Percentiles rank a stretch among this genome's conserved stretches.
Conservation (phyloP, 2,888 invertebrate species). For the Agrotis puta region DNA sequence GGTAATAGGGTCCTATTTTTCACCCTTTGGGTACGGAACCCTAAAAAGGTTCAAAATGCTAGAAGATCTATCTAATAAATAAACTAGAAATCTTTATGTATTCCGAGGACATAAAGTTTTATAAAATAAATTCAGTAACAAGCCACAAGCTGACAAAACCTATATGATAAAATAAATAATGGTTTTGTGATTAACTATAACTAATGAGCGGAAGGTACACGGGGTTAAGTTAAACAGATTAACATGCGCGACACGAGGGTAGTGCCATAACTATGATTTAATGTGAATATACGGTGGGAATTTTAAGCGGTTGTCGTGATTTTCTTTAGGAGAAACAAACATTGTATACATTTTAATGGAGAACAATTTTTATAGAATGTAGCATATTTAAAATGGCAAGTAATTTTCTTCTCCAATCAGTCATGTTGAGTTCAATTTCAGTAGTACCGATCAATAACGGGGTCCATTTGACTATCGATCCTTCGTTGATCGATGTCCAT, state of each 20-base stretch:
- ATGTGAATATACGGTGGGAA: constrained; percentile 25
- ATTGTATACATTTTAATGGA: not conserved
- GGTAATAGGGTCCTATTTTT: too few relatives aligned
- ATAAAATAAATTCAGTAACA: not conserved
- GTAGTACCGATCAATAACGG: too few relatives aligned
- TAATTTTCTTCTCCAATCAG: too few relatives aligned
- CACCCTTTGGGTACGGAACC: too few relatives aligned
- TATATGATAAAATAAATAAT: constrained; percentile 12
- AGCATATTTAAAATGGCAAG: too few relatives aligned
- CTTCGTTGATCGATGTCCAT: too few relatives aligned
- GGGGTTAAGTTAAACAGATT: constrained; percentile 35
- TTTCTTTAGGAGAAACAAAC: not conserved
- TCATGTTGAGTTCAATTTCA: too few relatives aligned
- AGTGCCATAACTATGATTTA: constrained; percentile 30
- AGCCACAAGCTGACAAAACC: not conserved
- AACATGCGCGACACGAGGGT: constrained; percentile 42
- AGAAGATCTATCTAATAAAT: not conserved
- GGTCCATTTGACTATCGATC: too few relatives aligned
- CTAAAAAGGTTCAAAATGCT: not conserved
- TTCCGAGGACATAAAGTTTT: not conserved
- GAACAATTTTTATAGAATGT: not conserved
- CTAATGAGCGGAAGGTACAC: constrained; percentile 2
- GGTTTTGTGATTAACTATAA: constrained; percentile 27
- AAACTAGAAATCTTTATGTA: not conserved
- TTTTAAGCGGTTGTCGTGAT: constrained; percentile 15